Conservation (phyloP, 2,797 vertebrate genomes). For the Oryzias dopingdopingensis region DNA sequence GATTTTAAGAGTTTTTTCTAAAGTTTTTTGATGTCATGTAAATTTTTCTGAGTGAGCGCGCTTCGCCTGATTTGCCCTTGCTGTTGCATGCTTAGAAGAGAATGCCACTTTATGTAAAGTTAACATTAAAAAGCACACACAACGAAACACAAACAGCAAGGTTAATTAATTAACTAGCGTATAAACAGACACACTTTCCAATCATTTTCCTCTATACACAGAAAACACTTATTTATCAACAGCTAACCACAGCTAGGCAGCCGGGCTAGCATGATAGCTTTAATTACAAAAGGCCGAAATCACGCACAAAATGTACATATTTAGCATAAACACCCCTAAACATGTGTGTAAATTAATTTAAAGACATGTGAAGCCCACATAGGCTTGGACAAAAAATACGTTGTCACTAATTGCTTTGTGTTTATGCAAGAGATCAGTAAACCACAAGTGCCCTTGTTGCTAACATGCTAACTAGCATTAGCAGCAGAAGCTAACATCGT, state of each 20-base stretch:
- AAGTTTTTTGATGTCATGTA: constrained; percentile 11
- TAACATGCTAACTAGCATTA: constrained; percentile 51
- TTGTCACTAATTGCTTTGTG: not conserved
- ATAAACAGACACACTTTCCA: not conserved
- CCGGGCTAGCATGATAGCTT: constrained; percentile 33
- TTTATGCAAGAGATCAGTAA: constrained; percentile 36
- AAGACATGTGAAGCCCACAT: accelerated
- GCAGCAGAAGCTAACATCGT: constrained; percentile 26
- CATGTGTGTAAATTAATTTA: accelerated
- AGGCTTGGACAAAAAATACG: not conserved
- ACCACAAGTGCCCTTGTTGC: constrained; percentile 20
- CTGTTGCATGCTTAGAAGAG: constrained; percentile 14
- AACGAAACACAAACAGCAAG: not conserved
- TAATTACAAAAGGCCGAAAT: constrained; percentile 29
- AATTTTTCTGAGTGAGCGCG: constrained; percentile 50
- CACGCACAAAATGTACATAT: not conserved
- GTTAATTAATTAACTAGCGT: accelerated
- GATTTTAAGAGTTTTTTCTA: not conserved
- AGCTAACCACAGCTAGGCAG: constrained; percentile 25
- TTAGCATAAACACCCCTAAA: accelerated
- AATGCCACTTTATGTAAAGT: not conserved
- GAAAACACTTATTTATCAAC: not conserved
- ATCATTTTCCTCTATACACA: not conserved
- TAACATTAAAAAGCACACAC: not conserved
- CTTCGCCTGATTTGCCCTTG: constrained; percentile 49